Conservation (phyloP, 1,140 invertebrate genomes). For the Paraescarpia echinospica region DNA sequence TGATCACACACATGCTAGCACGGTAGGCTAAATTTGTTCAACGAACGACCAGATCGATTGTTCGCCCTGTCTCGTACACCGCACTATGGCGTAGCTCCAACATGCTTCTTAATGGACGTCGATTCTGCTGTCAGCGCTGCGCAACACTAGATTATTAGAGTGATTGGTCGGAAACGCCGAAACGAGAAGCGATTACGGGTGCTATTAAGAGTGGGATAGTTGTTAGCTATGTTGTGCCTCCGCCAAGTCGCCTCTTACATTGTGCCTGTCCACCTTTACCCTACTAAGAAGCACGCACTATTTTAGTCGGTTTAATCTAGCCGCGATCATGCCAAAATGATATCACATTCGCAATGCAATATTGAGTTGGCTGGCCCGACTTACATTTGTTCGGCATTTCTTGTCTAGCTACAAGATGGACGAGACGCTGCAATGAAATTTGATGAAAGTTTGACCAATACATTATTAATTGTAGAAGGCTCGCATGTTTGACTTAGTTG, state of each 20-base stretch:
- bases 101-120: background rate
- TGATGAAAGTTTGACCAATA: background rate
- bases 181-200: background rate
- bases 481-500: background rate
- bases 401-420: background rate
- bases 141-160: conserved; percentile 1
- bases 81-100: background rate
- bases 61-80: background rate
- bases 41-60: background rate
- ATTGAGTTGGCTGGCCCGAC: background rate
- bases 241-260: background rate
- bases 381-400: background rate
- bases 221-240: background rate
- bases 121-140: background rate
- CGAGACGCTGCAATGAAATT: background rate
- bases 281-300: background rate
- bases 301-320: background rate
- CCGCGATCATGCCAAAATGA: background rate
- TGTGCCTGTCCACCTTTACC: background rate
- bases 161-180: background rate
- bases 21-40: too few relatives aligned
- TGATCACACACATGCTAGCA: too few relatives aligned
- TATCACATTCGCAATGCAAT: background rate
- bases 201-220: background rate
- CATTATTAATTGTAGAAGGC: background rate